phyloP scores from a whole-genome alignment of 2,113 vertebrate species.

The Elephas maximus region DNA sequence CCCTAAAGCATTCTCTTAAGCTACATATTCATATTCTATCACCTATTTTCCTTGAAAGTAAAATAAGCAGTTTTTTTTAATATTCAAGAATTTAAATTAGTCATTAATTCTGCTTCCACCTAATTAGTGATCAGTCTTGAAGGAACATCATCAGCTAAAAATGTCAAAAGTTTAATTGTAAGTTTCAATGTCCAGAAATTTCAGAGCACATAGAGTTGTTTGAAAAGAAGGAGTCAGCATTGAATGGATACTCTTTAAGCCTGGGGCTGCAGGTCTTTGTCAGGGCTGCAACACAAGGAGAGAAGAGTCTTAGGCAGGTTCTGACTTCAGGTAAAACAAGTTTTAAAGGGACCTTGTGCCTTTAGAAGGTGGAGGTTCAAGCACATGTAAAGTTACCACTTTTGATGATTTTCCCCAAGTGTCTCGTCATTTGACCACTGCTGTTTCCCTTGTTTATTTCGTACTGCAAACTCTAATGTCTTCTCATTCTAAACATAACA shows the following conservation, averaged over 20 bases:
- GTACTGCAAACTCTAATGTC: background rate
- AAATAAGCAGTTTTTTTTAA: background rate
- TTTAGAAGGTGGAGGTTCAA: background rate
- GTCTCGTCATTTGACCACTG: background rate
- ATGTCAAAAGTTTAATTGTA: background rate
- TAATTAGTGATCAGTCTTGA: background rate
- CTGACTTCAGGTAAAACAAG: background rate
- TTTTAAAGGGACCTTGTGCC: background rate
- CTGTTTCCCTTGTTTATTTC: conserved; percentile 2
- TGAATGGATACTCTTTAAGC: background rate
- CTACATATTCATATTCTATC: conserved; percentile 58
- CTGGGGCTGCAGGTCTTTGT: background rate
- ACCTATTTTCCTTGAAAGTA: conserved; percentile 26
- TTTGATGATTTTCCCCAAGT: background rate
- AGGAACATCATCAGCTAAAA: conserved; percentile 16
- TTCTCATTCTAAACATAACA: conserved; percentile 27
- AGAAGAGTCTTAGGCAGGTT: background rate
- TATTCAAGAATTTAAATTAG: conserved; percentile 12
- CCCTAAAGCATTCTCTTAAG: conserved; percentile 41
- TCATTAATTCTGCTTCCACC: background rate
- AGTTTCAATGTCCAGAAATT: conserved; percentile 16
- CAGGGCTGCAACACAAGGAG: accelerated
- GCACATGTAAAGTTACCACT: background rate
- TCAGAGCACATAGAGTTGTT: background rate
- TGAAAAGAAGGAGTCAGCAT: background rate